phyloP scores from a whole-genome alignment of 2,113 vertebrate genomes.

The Neotoma lepida region DNA sequence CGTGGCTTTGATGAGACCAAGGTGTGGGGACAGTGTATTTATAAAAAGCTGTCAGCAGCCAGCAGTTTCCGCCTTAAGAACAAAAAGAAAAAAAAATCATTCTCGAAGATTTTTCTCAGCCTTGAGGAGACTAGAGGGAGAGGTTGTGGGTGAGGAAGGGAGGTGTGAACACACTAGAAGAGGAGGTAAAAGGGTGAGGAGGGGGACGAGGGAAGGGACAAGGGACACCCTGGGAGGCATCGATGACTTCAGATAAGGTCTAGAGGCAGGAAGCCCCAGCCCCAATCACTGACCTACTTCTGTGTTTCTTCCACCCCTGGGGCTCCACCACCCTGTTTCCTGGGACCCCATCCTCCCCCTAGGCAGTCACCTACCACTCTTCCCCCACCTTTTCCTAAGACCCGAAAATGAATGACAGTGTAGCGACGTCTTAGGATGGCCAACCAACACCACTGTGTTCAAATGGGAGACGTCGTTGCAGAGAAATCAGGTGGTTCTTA shows the following conservation, averaged over 20 bases:
- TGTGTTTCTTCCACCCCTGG: constrained; percentile 15
- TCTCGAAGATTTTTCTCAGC: not conserved
- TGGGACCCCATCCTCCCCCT: not conserved
- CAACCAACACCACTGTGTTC: not conserved
- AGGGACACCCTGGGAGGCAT: fast-evolving
- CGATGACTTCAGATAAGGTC: not conserved
- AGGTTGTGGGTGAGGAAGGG: not conserved
- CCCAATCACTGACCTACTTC: constrained; percentile 59
- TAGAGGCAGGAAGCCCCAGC: not conserved
- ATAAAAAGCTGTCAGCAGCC: constrained; percentile 52
- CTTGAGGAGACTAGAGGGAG: not conserved
- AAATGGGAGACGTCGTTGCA: fast-evolving
- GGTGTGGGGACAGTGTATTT: constrained; percentile 25
- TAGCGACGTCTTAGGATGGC: not conserved
- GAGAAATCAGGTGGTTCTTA: not conserved
- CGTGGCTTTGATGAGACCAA: constrained; percentile 63
- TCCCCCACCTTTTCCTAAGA: not conserved
- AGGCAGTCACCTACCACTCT: not conserved
- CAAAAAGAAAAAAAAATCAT: not conserved
- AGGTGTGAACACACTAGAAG: fast-evolving
- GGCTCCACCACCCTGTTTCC: not conserved
- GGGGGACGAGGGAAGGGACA: fast-evolving
- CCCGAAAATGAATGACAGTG: not conserved
- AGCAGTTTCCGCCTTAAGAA: constrained; percentile 46
- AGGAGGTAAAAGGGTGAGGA: no score